Conservation (phyloP, 2,113 vertebrate genomes). For the Cheilinus undulatus region DNA sequence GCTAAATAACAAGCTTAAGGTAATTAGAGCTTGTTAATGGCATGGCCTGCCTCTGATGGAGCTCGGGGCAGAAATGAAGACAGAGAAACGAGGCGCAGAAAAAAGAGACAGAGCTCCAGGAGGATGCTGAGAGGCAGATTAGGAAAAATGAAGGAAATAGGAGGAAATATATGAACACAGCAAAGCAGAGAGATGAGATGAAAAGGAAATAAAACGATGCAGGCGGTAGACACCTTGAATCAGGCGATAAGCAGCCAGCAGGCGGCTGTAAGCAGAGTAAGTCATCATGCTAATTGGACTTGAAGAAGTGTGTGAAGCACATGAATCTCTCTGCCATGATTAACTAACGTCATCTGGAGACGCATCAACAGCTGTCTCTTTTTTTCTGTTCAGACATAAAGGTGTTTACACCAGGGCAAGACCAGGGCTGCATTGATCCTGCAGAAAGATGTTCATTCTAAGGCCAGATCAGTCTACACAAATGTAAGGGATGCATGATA, state of each 20-base stretch:
- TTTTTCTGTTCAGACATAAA: not conserved
- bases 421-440: too few species aligned
- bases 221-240: not conserved
- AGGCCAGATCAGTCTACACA: too few species aligned
- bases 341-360: constrained; percentile 15
- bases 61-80: constrained; percentile 7
- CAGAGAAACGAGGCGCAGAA: not conserved
- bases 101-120: not conserved
- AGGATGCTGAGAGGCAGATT: not conserved
- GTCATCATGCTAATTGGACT: constrained; percentile 24
- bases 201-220: not conserved
- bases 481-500: too few species aligned
- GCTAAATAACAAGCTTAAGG: constrained; percentile 45
- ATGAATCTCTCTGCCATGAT: not conserved
- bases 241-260: not conserved
- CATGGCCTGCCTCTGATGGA: constrained; percentile 6
- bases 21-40: constrained; percentile 37
- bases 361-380: not conserved
- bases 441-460: too few species aligned
- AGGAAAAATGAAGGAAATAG: not conserved
- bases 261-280: constrained; percentile 12
- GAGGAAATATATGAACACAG: not conserved
- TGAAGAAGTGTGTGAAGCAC: constrained; percentile 18
- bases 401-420: not conserved
- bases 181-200: not conserved